phyloP scores from a whole-genome alignment of 2,888 invertebrate species.

The Periphyllus acericola region DNA sequence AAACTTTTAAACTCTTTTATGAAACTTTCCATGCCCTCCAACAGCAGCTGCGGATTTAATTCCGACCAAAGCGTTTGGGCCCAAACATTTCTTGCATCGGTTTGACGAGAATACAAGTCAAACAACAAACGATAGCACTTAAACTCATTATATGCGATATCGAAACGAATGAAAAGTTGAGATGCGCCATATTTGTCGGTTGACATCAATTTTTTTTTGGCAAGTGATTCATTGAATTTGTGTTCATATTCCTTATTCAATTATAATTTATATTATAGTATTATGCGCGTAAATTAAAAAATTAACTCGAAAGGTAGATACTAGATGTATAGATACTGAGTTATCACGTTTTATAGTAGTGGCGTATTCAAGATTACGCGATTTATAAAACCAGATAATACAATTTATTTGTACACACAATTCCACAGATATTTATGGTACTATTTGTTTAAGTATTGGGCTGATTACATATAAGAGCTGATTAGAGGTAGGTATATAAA shows the following conservation, averaged over 20 bases:
- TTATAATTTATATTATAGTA: not conserved
- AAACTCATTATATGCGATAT: constrained; percentile 74
- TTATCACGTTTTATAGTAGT: too few species aligned
- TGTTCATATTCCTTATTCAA: constrained; percentile 66
- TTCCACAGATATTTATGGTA: too few species aligned
- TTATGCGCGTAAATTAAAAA: not conserved
- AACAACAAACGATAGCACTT: constrained; percentile 78
- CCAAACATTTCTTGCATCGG: constrained; percentile 79
- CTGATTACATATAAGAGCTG: too few species aligned
- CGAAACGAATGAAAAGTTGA: constrained; percentile 84
- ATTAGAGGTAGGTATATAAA: too few species aligned
- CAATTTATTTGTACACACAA: too few species aligned
- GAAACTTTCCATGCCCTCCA: constrained; percentile 88
- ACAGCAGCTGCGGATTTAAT: constrained; percentile 82
- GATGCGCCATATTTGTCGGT: constrained; percentile 85
- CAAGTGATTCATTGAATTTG: constrained; percentile 76
- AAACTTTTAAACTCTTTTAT: constrained; percentile 82
- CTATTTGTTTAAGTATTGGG: too few species aligned
- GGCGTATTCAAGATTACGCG: too few species aligned
- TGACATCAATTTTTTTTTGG: constrained; percentile 73
- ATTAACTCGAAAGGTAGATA: not conserved
- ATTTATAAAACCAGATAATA: too few species aligned
- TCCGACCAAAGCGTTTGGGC: constrained; percentile 88
- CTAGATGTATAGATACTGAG: too few species aligned
- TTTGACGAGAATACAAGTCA: constrained; percentile 81